phyloP scores from a whole-genome alignment of 2,113 vertebrate genomes.

The Actenoides hombroni region DNA sequence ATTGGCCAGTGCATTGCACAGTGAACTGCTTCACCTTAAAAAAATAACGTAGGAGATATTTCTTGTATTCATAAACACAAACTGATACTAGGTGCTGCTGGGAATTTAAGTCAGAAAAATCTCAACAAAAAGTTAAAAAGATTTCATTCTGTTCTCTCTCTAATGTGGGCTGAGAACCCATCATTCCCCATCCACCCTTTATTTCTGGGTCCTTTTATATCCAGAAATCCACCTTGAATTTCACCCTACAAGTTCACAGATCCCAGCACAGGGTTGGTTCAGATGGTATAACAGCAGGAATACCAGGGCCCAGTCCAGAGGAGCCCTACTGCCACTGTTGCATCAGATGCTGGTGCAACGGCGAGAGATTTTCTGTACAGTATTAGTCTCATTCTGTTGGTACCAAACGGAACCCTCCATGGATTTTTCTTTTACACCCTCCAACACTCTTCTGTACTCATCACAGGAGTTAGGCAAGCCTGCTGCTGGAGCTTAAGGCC shows the following conservation, averaged over 20 bases:
- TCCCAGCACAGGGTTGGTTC: background rate
- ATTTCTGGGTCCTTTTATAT: background rate
- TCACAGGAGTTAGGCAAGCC: background rate
- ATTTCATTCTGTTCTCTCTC: background rate
- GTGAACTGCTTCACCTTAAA: background rate
- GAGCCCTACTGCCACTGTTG: background rate
- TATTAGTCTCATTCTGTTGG: background rate
- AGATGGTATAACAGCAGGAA: background rate
- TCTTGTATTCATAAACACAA: background rate
- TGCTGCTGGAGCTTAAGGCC: background rate
- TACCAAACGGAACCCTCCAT: background rate
- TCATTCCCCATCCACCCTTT: background rate
- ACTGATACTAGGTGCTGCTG: background rate
- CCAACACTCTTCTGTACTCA: background rate
- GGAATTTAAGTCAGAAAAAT: background rate
- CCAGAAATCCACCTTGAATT: background rate
- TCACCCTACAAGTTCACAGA: background rate
- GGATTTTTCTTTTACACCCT: background rate
- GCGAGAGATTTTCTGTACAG: fast-evolving
- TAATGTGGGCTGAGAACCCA: background rate
- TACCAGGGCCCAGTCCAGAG: background rate
- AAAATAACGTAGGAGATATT: background rate
- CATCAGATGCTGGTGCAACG: background rate
- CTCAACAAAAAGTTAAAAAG: background rate
- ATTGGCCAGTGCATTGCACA: background rate